Percentiles rank a stretch among this genome's conserved stretches.
Evolutionary conservation across 1,140 invertebrate genomes (phyloP).

Genomic region (Solenopsis fugax): DNA sequence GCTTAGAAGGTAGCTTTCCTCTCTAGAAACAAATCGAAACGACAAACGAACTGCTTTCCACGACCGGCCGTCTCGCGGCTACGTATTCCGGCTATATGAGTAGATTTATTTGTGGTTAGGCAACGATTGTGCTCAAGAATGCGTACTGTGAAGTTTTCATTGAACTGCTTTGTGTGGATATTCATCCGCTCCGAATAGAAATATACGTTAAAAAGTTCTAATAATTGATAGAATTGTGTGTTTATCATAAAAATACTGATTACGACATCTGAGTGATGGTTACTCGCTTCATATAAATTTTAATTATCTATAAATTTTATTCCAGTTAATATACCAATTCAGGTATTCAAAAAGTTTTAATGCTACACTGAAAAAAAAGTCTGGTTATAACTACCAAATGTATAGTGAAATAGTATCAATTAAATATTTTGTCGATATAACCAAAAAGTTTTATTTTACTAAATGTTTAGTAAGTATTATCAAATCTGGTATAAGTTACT

Average conservation of each 20-base stretch:
- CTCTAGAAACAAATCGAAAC: conserved; percentile 72
- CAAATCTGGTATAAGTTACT: too few species aligned
- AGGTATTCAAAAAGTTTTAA: not conserved
- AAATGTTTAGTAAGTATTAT: too few species aligned
- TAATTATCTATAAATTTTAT: not conserved
- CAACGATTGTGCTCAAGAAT: conserved; percentile 7
- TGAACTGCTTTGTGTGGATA: not conserved
- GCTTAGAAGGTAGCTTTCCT: conserved; percentile 62
- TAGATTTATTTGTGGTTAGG: conserved; percentile 25
- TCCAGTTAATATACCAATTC: not conserved
- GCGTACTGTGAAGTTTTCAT: conserved; percentile 13
- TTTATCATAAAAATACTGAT: not conserved
- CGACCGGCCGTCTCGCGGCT: not conserved
- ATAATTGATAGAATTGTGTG: not conserved
- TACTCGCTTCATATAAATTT: not conserved
- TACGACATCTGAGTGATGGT: not conserved
- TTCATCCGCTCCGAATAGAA: not conserved
- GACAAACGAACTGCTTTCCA: conserved; percentile 59
- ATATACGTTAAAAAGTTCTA: not conserved
- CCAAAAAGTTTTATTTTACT: too few species aligned
- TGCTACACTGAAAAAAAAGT: too few species aligned
- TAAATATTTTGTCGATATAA: too few species aligned
- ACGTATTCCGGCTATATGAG: not conserved
- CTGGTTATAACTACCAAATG: too few species aligned
- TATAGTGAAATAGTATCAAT: too few species aligned